Evolutionary conservation across 2,797 vertebrate genomes (phyloP).

Genomic region (Myotis myotis): DNA sequence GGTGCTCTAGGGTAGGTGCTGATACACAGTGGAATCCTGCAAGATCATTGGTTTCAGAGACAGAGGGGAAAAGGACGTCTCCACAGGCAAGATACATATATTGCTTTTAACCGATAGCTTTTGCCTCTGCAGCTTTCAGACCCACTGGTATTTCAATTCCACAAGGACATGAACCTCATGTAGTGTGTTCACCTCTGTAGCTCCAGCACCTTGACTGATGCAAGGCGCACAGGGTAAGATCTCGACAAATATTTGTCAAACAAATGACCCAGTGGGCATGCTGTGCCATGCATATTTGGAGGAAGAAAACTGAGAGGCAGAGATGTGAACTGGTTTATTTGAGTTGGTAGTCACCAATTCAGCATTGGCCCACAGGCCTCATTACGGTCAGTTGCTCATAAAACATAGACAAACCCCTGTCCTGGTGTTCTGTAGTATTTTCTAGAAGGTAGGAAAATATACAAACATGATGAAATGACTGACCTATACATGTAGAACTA

Average conservation of each 20-base stretch:
- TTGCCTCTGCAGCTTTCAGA: background rate
- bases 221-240: background rate
- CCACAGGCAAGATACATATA: fast-evolving
- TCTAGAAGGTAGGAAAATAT: background rate
- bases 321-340: background rate
- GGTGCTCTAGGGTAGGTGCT: no score
- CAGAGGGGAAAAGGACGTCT: background rate
- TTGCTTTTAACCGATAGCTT: background rate
- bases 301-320: background rate
- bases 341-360: background rate
- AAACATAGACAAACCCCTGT: background rate
- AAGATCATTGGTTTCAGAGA: background rate
- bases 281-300: background rate
- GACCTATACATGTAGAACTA: background rate
- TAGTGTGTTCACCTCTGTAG: background rate
- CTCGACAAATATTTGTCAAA: background rate
- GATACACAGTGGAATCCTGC: no score
- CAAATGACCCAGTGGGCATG: background rate
- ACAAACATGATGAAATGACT: background rate
- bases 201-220: background rate
- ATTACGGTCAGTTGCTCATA: background rate
- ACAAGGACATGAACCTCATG: background rate
- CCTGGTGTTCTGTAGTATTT: background rate
- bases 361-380: background rate
- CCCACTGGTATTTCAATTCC: background rate